These are phyloP conservation scores for Dusona sp. DNA, from an alignment of 2,888 invertebrate species.

Conservation along the genomic window DNA sequence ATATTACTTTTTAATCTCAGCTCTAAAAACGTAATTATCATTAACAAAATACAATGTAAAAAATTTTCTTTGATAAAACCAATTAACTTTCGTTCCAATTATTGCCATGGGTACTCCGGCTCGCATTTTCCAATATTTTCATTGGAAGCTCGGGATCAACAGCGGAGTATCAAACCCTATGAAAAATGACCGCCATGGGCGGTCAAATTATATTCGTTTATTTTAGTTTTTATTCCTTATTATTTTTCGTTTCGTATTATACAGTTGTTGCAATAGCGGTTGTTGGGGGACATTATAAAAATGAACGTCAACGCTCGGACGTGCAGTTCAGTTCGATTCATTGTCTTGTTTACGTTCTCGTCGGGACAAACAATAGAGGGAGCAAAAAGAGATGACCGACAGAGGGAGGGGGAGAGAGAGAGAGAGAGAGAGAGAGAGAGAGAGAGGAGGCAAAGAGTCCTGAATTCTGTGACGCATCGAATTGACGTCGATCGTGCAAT, in stretches of 20 bases:
- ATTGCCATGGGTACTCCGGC: neutral
- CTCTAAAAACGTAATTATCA: neutral
- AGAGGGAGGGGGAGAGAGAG: constrained; percentile 22
- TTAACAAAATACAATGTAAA: neutral
- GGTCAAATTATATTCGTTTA: neutral
- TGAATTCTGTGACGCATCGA: constrained; percentile 60
- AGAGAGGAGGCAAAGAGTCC: constrained; percentile 12
- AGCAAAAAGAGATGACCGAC: constrained; percentile 30
- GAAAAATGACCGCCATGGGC: neutral
- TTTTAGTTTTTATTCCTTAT: constrained; percentile 12
- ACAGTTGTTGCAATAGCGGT: constrained; percentile 1
- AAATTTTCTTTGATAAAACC: neutral
- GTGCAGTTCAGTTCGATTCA: constrained; percentile 71
- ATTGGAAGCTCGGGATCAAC: neutral
- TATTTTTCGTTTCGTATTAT: constrained; percentile 3
- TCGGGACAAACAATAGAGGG: constrained; percentile 71
- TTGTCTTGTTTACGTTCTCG: constrained; percentile 72
- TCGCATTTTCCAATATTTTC: neutral
- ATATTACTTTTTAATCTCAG: no score
- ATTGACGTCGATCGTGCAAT: constrained; percentile 71
- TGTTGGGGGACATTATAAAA: constrained; percentile 51
- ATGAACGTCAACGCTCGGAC: constrained; percentile 58
- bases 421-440: constrained; percentile 8
- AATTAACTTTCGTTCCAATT: constrained; percentile 44
- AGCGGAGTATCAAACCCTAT: neutral